These are phyloP conservation scores for Drosophila chauvacae DNA, from an alignment of 1,140 invertebrate genomes.

Conservation along the genomic window DNA sequence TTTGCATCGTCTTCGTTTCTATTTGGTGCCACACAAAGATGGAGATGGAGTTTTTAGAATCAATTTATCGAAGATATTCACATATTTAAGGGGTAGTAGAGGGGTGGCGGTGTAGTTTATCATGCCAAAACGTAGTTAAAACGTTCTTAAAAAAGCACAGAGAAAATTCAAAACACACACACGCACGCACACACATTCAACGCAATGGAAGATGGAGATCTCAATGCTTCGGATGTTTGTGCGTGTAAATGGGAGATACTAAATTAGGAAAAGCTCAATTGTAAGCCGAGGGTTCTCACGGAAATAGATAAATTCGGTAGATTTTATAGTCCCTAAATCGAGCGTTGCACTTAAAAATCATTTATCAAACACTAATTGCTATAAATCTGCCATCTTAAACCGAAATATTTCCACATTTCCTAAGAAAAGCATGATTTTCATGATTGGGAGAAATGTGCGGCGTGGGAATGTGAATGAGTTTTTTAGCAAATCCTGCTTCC, in stretches of 20 bases:
- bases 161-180: slow-evolving; percentile 37
- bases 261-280: not conserved
- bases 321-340: no score
- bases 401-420: not conserved
- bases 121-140: slow-evolving; percentile 40
- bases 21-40: slow-evolving; percentile 4
- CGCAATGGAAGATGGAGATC: slow-evolving; percentile 29
- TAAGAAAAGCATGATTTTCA: slow-evolving; percentile 7
- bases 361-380: not conserved
- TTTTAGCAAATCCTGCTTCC: slow-evolving; percentile 11
- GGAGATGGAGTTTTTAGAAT: slow-evolving; percentile 2
- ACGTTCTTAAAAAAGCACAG: slow-evolving; percentile 25
- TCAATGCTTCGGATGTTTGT: slow-evolving; percentile 35
- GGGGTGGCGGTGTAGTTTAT: not conserved
- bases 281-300: not conserved
- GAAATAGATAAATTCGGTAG: not conserved
- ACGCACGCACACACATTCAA: slow-evolving; percentile 40
- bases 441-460: slow-evolving; percentile 20
- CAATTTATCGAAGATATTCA: not conserved
- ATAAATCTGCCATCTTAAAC: not conserved
- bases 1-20: slow-evolving; percentile 84
- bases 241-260: slow-evolving; percentile 16
- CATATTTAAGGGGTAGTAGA: not conserved
- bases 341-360: not conserved
- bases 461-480: slow-evolving; percentile 37